Base-by-base conservation (phyloP, 2,113 vertebrate species). In the Rhinogobius similis region DNA sequence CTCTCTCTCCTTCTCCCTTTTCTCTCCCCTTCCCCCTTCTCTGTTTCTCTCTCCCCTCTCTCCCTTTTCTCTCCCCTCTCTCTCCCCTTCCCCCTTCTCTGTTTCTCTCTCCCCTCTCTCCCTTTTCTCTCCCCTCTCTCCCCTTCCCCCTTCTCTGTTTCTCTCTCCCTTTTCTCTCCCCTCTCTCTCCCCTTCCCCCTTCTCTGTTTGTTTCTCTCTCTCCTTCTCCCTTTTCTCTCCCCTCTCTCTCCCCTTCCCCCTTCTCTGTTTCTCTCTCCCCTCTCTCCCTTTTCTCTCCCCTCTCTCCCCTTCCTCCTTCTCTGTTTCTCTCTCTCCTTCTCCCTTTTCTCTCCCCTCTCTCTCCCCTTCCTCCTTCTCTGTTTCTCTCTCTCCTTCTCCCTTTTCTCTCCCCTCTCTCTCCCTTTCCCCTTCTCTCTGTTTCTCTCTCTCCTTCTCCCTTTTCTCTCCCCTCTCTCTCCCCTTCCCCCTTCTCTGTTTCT, bases 211-310 rank as follows among this genome's bases (percentile, higher is more conserved):
- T 41, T 78, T 11, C 21, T 13, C 52, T 13, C 52, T 26, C 10
- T 10, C 52, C 4, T 23, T 23, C 65, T 64, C 27, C 78, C 36
- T 78, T 72, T 65, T 29, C 81, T 10, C 23, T 26, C 52, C 11
- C 10, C 21, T 2, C 10, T 10, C 62, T 78, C 68, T 62, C 24
- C 79, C 7, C 53, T 16, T 11, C 11, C 24, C 62, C 59, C 36
- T 78, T 29, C 77, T 69, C 65, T 32, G 75, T 14, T 13, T 29
- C 55, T 8, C 26, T 18, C 24, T 79, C 68, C 65, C 29, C 81
- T 2, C 52, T 55, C 52, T 4, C 23, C 21, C 3, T 10, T n/a
- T 4, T 10, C 65, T 65, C 32, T 78, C 29, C 44, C 2, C 44
- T 20, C 16, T 20, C 44, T 20, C 44, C 16, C 44, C 16, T 16